Evolutionary conservation across 2,888 invertebrate species (phyloP), one percentile per base, ranked within the genome.

Genomic region (Leptinotarsa rubiginosa): DNA sequence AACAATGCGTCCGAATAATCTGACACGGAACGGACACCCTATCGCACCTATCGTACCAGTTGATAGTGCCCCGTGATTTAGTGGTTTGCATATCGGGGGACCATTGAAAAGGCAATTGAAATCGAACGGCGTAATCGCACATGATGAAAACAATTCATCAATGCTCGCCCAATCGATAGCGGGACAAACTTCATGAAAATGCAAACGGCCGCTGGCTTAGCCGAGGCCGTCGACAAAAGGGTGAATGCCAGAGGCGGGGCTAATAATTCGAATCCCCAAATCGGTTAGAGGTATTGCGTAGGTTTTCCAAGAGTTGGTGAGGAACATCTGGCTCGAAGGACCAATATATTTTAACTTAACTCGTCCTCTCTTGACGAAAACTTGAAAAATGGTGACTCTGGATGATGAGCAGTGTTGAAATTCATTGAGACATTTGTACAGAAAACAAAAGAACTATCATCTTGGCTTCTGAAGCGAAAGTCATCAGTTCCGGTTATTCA

Each of bases 61-160:
- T 85, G 87, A 87, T 87, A 87, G 86, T 86, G 86, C 81, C 83
- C 81, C 78, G 86, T 88, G 88, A 88, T 87, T 87, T 88, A 88
- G 83, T 83, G 86, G 82, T 83, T 82, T 84, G 84, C 85, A 85
- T 86, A 87, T 86, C 86, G 82, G 84, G 85, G 85, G 85, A 84
- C 86, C 85, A 87, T 87, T 87, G 87, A 87, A 88, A 87, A 87
- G 86, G 86, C 87, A 88, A 88, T 88, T 88, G 88, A 88, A 88
- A 88, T 87, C 86, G 86, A 85, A 84, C 86, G 82, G 83, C 83
- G 86, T 88, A 88, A 88, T 88, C 87, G 87, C 86, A 87, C 87
- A 87, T 87, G 88, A 88, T 88, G 88, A 88, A 88, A 88, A 87
- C 88, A 86, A 88, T 88, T 87, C 87, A 87, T 88, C 88, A 88